Conservation (phyloP, 2,113 vertebrate species). For the Tetrax tetrax region DNA sequence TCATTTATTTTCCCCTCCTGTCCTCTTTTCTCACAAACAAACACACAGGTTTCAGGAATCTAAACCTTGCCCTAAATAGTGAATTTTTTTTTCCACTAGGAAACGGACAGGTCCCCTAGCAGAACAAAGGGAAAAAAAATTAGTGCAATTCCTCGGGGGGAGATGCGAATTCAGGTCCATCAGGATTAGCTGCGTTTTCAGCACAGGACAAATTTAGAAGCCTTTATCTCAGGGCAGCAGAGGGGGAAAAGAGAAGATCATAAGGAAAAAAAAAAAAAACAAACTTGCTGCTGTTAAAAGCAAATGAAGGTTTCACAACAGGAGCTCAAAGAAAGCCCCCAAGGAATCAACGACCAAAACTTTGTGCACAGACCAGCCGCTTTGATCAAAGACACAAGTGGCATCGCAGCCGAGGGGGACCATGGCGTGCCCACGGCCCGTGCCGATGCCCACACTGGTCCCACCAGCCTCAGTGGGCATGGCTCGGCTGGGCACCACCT, state of each 20-base stretch:
- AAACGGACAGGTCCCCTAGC: conserved; percentile 59
- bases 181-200: conserved; percentile 67
- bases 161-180: conserved; percentile 63
- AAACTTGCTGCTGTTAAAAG: conserved; percentile 2
- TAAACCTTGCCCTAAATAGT: conserved; percentile 69
- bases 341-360: background rate
- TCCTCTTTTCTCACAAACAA: conserved; percentile 39
- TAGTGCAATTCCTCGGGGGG: conserved; percentile 53
- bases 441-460: background rate
- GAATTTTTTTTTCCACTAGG: conserved; percentile 28
- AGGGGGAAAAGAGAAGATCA: conserved; percentile 53
- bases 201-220: conserved; percentile 67
- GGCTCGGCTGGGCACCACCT: background rate
- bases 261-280: background rate
- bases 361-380: background rate
- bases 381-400: background rate
- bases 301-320: conserved; percentile 32
- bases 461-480: background rate
- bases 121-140: conserved; percentile 63
- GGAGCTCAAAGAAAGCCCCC: background rate
- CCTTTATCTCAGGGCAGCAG: conserved; percentile 65
- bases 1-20: conserved; percentile 42
- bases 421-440: accelerated
- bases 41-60: conserved; percentile 18
- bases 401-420: background rate